A percentile compares a stretch with the other conserved stretches of the same genome.
Evolutionary conservation across 1,140 invertebrate species (phyloP).

Genomic region (Drosophila punjabiensis): DNA sequence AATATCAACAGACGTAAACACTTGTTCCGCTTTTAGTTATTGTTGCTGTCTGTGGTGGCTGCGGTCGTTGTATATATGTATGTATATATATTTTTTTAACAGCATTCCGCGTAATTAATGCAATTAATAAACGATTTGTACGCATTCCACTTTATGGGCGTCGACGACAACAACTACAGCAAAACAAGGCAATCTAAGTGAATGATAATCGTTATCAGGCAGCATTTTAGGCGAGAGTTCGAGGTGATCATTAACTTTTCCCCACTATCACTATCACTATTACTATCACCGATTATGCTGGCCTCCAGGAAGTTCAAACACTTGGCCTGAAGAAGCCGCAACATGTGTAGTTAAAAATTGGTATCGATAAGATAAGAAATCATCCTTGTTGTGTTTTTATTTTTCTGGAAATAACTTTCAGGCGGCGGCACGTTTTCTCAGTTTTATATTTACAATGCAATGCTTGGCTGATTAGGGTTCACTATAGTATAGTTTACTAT

Average conservation of each 20-base stretch:
- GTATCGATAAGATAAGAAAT: slow-evolving; percentile 30
- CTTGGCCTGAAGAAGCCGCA: slow-evolving; percentile 24
- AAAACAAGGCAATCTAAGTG: slow-evolving; percentile 30
- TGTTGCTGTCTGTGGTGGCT: slow-evolving; percentile 31
- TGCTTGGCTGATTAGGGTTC: slow-evolving; percentile 18
- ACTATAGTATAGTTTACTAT: slow-evolving; percentile 17
- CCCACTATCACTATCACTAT: not conserved
- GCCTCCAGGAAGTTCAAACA: slow-evolving; percentile 28
- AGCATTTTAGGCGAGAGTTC: slow-evolving; percentile 17
- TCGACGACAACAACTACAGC: slow-evolving; percentile 9
- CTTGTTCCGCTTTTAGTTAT: slow-evolving; percentile 53
- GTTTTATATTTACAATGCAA: slow-evolving; percentile 25
- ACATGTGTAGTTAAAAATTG: slow-evolving; percentile 33
- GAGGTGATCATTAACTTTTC: slow-evolving; percentile 36
- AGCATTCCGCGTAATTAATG: slow-evolving; percentile 62
- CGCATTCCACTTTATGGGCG: slow-evolving; percentile 56
- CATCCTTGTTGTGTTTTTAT: not conserved
- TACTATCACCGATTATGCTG: slow-evolving; percentile 7
- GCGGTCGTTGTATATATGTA: slow-evolving; percentile 15
- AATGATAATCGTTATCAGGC: slow-evolving; percentile 44
- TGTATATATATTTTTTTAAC: slow-evolving; percentile 31
- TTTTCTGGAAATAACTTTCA: not conserved
- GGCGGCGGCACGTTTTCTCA: slow-evolving; percentile 17
- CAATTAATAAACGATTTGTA: slow-evolving; percentile 74
- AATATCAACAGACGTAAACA: slow-evolving; percentile 62